phyloP scores from a whole-genome alignment of 2,888 invertebrate species.

The Linhomoeus sp. region DNA sequence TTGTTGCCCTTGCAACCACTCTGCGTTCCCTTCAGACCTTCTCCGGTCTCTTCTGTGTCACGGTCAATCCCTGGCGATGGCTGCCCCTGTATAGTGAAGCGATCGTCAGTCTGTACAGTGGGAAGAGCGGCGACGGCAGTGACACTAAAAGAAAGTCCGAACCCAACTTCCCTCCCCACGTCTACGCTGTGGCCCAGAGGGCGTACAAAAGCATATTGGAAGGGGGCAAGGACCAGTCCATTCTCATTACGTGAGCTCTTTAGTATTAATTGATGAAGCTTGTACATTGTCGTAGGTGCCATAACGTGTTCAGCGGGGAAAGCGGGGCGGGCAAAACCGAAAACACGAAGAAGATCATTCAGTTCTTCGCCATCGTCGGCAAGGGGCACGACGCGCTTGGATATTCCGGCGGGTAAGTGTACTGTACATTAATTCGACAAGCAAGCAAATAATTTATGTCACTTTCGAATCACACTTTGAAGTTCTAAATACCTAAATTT shows the following conservation, averaged over 20 bases:
- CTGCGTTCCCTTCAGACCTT: slow-evolving; percentile 18
- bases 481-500: too few species aligned
- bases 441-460: too few species aligned
- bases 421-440: too few species aligned
- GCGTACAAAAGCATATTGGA: slow-evolving; percentile 34
- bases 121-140: slow-evolving; percentile 6
- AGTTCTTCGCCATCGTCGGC: slow-evolving; percentile 28
- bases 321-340: slow-evolving; percentile 43
- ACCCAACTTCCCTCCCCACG: slow-evolving; percentile 30
- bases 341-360: slow-evolving; percentile 36
- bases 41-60: slow-evolving; percentile 24
- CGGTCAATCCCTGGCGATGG: slow-evolving; percentile 21
- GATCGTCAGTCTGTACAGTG: background rate
- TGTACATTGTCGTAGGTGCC: too few species aligned
- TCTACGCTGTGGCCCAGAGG: slow-evolving; percentile 35
- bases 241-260: slow-evolving; percentile 23
- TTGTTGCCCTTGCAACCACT: too few species aligned
- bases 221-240: slow-evolving; percentile 23
- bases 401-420: too few species aligned
- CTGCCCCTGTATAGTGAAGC: background rate
- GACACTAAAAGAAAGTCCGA: too few species aligned
- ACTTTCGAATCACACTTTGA: too few species aligned
- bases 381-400: background rate
- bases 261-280: background rate
- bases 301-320: too few species aligned